phyloP scores from a whole-genome alignment of 2,113 vertebrate species.

The Xenopus laevis region DNA sequence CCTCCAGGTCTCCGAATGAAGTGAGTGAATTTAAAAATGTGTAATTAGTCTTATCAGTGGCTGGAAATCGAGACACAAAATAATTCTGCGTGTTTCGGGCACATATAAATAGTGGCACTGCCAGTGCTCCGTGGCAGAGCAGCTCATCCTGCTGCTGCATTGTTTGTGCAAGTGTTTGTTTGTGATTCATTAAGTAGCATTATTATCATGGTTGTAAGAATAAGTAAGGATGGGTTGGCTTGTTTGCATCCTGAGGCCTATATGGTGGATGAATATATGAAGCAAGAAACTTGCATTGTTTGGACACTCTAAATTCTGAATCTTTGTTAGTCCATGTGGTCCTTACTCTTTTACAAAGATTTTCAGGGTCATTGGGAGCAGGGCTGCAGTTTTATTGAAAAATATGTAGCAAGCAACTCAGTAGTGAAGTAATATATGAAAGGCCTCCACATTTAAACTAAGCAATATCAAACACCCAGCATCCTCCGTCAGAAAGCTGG shows the following conservation, averaged over 20 bases:
- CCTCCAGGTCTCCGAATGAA: background rate
- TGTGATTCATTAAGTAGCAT: constrained; percentile 4
- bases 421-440: too few species aligned
- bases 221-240: background rate
- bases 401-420: too few species aligned
- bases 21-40: background rate
- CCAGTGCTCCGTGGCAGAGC: background rate
- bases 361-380: too few species aligned
- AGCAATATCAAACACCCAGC: too few species aligned
- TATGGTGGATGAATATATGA: background rate
- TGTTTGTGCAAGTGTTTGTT: constrained; percentile 5
- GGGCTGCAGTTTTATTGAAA: too few species aligned
- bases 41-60: constrained; percentile 12
- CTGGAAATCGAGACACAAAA: background rate
- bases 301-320: too few species aligned
- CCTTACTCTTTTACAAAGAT: too few species aligned
- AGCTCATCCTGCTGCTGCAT: background rate
- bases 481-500: too few species aligned
- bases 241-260: background rate
- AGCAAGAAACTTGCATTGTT: background rate
- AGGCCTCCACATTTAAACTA: too few species aligned
- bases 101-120: background rate
- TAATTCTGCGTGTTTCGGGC: background rate
- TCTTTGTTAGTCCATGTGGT: too few species aligned
- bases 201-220: background rate